phyloP scores from a whole-genome alignment of 2,888 invertebrate species.

The Athetis lepigone region DNA sequence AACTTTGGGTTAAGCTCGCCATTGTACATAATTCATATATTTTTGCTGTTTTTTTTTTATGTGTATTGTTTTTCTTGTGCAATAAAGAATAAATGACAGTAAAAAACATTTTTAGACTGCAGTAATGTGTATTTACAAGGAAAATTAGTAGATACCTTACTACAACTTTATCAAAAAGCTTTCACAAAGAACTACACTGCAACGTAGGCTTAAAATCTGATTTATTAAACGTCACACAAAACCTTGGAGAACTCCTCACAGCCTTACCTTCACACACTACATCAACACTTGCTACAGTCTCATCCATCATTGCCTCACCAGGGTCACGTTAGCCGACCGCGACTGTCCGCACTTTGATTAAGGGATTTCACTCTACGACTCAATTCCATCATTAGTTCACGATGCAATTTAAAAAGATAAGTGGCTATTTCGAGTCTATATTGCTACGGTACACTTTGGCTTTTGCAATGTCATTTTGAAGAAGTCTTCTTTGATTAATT shows the following conservation, averaged over 20 bases:
- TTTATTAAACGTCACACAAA: background rate
- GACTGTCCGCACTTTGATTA: slow-evolving; percentile 15
- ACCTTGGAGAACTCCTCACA: background rate
- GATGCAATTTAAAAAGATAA: slow-evolving; percentile 34
- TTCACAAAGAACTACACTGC: too few relatives aligned
- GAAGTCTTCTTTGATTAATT: background rate
- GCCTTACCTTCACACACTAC: background rate
- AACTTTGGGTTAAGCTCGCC: too few relatives aligned
- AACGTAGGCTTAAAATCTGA: background rate
- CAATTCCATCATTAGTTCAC: slow-evolving; percentile 16
- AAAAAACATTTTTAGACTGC: too few relatives aligned
- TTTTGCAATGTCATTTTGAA: background rate
- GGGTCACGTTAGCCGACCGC: background rate
- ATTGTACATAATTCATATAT: too few relatives aligned
- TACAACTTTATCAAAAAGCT: too few relatives aligned
- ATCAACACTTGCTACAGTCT: slow-evolving; percentile 9
- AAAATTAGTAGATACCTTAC: too few relatives aligned
- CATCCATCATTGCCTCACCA: slow-evolving; percentile 13
- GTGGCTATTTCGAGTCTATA: slow-evolving; percentile 28
- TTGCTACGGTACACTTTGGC: slow-evolving; percentile 1
- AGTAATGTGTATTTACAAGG: too few relatives aligned
- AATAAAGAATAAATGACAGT: too few relatives aligned
- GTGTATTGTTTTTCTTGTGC: too few relatives aligned
- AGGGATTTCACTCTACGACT: slow-evolving; percentile 16
- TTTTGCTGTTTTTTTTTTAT: too few relatives aligned